These are phyloP conservation scores for Empis stercorea DNA, from an alignment of 2,888 invertebrate genomes.

Conservation along the genomic window DNA sequence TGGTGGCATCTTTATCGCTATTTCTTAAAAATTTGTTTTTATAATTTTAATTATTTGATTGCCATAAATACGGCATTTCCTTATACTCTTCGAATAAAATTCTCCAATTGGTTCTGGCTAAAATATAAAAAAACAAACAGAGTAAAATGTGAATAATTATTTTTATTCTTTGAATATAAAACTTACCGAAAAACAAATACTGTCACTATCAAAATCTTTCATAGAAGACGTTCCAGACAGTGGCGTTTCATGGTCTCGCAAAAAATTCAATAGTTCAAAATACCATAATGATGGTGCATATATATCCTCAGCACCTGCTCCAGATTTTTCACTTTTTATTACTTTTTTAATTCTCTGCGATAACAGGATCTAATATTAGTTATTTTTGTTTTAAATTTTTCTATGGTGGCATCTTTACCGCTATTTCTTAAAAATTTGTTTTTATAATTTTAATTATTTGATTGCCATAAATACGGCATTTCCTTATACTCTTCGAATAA, in stretches of 20 bases:
- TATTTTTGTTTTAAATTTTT: constrained; percentile 4
- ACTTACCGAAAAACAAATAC: too few species aligned
- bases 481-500: too few species aligned
- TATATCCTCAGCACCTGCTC: not conserved
- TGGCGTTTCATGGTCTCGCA: not conserved
- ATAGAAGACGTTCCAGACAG: not conserved
- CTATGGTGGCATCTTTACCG: not conserved
- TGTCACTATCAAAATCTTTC: not conserved
- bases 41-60: not conserved
- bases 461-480: too few species aligned
- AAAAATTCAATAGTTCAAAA: constrained; percentile 1
- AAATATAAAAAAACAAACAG: too few species aligned
- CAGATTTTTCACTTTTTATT: not conserved
- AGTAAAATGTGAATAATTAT: too few species aligned
- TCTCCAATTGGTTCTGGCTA: too few species aligned
- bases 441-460: not conserved
- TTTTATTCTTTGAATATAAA: too few species aligned
- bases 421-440: not conserved
- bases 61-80: too few species aligned
- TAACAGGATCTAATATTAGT: not conserved
- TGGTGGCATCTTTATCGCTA: not conserved
- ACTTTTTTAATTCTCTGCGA: constrained; percentile 5
- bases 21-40: not conserved
- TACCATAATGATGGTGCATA: constrained; percentile 4
- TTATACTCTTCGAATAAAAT: too few species aligned